These are phyloP conservation scores for Lynx canadensis DNA, from an alignment of 2,113 vertebrate genomes.

Conservation along the genomic window DNA sequence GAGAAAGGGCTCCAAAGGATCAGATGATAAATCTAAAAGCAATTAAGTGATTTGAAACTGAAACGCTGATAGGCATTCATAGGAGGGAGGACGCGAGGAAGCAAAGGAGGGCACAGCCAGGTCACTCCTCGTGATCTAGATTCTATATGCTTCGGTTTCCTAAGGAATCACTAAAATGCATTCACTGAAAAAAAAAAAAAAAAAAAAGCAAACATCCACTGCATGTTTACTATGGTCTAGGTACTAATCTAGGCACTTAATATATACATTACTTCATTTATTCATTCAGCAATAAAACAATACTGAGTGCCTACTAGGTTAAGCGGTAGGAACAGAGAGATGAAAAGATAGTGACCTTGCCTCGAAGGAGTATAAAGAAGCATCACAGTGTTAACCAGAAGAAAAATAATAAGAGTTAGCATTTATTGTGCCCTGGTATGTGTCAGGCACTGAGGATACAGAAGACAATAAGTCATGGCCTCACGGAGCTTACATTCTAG, in stretches of 20 bases:
- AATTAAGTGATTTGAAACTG: background rate
- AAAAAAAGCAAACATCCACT: background rate
- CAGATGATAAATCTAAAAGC: conserved; percentile 8
- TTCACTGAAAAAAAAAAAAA: background rate
- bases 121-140: background rate
- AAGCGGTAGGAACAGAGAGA: background rate
- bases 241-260: background rate
- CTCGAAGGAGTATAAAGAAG: conserved; percentile 30
- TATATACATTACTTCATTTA: conserved; percentile 10
- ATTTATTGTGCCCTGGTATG: background rate
- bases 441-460: background rate
- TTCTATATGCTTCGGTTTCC: background rate
- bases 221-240: background rate
- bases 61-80: background rate
- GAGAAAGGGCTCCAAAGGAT: conserved; percentile 12
- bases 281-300: conserved; percentile 29
- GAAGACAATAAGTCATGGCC: background rate
- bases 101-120: background rate
- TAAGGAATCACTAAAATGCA: conserved; percentile 28
- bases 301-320: background rate
- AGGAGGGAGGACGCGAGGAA: background rate
- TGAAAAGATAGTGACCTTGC: background rate
- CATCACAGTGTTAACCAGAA: background rate
- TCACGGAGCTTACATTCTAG: background rate
- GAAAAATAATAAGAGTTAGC: background rate